Evolutionary conservation across 2,113 vertebrate species (phyloP), one percentile per base, ranked within the genome.

Genomic region (Oceanites oceanicus): DNA sequence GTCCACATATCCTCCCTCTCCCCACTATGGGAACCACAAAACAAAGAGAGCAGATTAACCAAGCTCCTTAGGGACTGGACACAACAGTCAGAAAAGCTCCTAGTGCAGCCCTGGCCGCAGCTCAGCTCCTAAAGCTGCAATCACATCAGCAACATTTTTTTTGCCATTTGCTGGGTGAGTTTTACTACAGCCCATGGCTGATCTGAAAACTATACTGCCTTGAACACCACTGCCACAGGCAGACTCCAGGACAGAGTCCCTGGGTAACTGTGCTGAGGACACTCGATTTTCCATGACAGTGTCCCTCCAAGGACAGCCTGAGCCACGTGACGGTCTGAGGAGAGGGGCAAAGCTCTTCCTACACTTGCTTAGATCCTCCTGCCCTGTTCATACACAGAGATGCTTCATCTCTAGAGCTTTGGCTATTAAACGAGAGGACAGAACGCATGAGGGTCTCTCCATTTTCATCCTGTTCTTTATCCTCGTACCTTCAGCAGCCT

Each of bases 241-340:
- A 29, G 53, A 23, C 5, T 47, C 58, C 77, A 63, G 53, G 44
- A 44, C 82, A 49, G n/a, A 6, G 50, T 11, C 23, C 70, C 68
- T 15, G 59, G 8, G 38, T 16, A 32, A 25, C 49, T 13, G 73
- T 13, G 65, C 70, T 47, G 50, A 74, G 86, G 59, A 82, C 40
- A 9, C 34, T 1, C 3, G 5, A 4, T 11, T 25, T 52, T 9
- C 58, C 61, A 59, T 0, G 3, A 16, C 32, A 34, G 30, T 3
- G 34, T 45, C 30, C 9, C 50, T 58, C 74, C 62, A 36, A 50
- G 59, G 49, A 30, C 59, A 81, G 72, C 53, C 55, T 19, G 65
- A 58, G 30, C 30, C 73, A 53, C 0, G 10, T 2, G 34, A n/a
- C 0, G 0, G 73, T 22, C 25, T 9, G 38, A 82, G 42, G 65